A percentile compares a stretch with the other conserved stretches of the same genome.
Evolutionary conservation across 2,797 vertebrate species (phyloP).

Genomic region (Lophotriccus pileatus): DNA sequence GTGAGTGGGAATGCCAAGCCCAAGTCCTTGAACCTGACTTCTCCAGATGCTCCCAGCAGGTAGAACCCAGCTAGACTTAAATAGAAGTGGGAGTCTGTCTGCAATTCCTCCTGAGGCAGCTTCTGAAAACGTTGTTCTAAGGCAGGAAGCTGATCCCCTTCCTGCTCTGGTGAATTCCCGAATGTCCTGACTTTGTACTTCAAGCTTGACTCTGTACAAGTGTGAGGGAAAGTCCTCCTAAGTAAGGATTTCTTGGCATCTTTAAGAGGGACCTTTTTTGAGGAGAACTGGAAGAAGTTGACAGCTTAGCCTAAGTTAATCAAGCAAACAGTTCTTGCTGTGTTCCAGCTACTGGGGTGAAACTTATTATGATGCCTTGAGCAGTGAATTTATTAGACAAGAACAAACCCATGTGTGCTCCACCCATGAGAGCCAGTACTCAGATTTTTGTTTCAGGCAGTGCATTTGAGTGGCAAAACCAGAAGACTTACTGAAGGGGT

Average conservation of each 20-base stretch:
- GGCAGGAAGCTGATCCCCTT: slow-evolving; percentile 19
- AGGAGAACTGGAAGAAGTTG: not conserved
- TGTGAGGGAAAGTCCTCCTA: not conserved
- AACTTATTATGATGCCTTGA: not conserved
- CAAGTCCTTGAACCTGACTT: not conserved
- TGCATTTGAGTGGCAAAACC: not conserved
- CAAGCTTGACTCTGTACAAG: not conserved
- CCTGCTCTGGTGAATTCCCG: not conserved
- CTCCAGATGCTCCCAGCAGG: not conserved
- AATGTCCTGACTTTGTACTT: not conserved
- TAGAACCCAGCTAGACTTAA: not conserved
- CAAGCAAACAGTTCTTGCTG: not conserved
- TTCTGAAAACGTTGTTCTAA: slow-evolving; percentile 31
- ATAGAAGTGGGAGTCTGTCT: slow-evolving; percentile 6
- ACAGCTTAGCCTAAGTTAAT: not conserved
- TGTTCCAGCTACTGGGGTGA: not conserved
- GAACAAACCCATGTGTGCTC: not conserved
- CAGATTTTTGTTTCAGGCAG: not conserved
- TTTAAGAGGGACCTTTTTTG: not conserved
- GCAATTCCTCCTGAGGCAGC: not conserved
- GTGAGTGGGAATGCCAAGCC: not conserved
- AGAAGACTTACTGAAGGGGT: not conserved
- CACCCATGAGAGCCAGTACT: not conserved
- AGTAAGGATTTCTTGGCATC: not conserved
- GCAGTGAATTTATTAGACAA: not conserved